A percentile compares a stretch with the other conserved stretches of the same genome.
These are phyloP conservation scores for Oxyteleia sp. DNA, from an alignment of 2,888 invertebrate genomes.

Conservation along the genomic window DNA sequence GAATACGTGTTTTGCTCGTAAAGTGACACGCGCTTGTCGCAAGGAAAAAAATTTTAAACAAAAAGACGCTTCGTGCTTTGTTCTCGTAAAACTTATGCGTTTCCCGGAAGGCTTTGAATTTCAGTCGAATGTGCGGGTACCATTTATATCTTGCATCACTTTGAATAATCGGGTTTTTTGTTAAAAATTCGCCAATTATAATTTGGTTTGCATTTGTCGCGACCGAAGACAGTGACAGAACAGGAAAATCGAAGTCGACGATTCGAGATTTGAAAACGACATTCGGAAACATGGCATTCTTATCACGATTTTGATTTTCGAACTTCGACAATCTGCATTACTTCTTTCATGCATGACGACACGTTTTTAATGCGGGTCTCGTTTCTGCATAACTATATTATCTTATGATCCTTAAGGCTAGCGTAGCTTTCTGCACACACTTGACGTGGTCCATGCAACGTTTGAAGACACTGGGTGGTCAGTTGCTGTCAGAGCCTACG, in stretches of 20 bases:
- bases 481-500: constrained; percentile 97
- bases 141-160: constrained; percentile 19
- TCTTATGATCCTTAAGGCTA: constrained; percentile 86
- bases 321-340: constrained; percentile 31
- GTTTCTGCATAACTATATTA: constrained; percentile 81
- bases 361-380: constrained; percentile 34
- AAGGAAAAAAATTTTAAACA: constrained; percentile 49
- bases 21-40: constrained; percentile 77
- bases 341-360: constrained; percentile 29
- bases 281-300: constrained; percentile 12
- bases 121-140: constrained; percentile 54
- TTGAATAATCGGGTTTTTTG: constrained; percentile 21
- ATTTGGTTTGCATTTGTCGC: constrained; percentile 17
- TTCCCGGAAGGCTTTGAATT: constrained; percentile 66
- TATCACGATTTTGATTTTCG: constrained; percentile 65
- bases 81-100: constrained; percentile 58
- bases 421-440: constrained; percentile 85
- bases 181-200: constrained; percentile 45
- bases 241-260: not conserved
- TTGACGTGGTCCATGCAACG: constrained; percentile 85
- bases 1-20: constrained; percentile 83
- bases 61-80: constrained; percentile 52
- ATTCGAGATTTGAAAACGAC: constrained; percentile 29
- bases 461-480: constrained; percentile 89
- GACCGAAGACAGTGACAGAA: constrained; percentile 13